Evolutionary conservation across 2,113 vertebrate genomes (phyloP), one percentile per base, ranked within the genome.

Genomic region (Pampusana beccarii): DNA sequence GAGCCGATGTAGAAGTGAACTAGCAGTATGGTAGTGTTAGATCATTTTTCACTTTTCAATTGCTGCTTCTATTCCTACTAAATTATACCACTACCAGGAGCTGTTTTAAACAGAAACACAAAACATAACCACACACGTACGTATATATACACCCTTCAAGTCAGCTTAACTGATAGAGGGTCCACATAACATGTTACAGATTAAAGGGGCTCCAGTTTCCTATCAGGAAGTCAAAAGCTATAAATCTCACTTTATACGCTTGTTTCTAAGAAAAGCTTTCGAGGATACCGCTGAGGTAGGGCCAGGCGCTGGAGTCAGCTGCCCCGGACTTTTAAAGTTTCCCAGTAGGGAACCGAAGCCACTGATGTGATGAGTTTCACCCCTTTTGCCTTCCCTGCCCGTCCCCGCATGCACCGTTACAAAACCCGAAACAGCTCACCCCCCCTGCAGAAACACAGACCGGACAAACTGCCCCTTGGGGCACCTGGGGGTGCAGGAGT

Each of bases 221-320:
- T 65, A 92, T 51, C 87, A 96, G 95, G 95, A 97, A 97, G 95
- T 80, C 90, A 69, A 44, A 70, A 90, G 71, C 95, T 73, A 85
- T 97, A 97, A 97, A 96, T 96, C 92, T 96, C 96, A 92, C 88
- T 95, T 97, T 96, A 96, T 94, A 93, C n/a, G 81, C 91, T 74
- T 60, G 60, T 97, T 97, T 96, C 97, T 95, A 92, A 94, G 94
- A 46, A 91, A 66, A 86, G 77, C 82, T 91, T 82, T 93, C 89
- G 91, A 91, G 95, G 69, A 86, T 26, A 78, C 80, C n/a, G 11
- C 92, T 53, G 92, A 88, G 89, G 90, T 58, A 93, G 85, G 75
- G 90, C 78, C 64, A 44, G 56, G 54, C 80, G 25, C 2, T 16
- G n/a, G 5, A 74, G 12, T 69, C 60, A 28, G 75, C 90, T 51